Conservation (phyloP, 2,797 vertebrate genomes). For the Scolopax rusticola region DNA sequence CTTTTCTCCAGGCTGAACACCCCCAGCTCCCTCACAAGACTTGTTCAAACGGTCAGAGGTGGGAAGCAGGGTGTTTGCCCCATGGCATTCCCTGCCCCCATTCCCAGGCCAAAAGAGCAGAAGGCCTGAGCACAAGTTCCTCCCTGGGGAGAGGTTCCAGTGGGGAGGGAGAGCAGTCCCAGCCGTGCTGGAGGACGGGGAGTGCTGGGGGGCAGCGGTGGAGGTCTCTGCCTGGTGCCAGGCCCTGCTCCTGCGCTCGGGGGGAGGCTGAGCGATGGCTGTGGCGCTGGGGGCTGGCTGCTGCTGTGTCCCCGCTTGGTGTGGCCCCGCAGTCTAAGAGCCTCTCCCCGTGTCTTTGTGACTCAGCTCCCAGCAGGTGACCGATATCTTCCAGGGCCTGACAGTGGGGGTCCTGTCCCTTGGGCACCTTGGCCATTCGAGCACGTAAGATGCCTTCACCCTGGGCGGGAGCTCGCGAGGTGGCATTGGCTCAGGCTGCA, state of each 20-base stretch:
- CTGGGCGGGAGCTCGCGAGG: slow-evolving; percentile 16
- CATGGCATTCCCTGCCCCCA: not conserved
- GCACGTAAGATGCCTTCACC: slow-evolving; percentile 59
- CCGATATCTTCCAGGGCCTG: slow-evolving; percentile 62
- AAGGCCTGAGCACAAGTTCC: not conserved
- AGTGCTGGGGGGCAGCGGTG: not conserved
- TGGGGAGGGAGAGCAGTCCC: not conserved
- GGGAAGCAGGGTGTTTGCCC: accelerated
- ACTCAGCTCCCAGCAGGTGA: slow-evolving; percentile 65
- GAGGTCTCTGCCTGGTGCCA: not conserved
- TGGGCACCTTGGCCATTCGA: slow-evolving; percentile 61
- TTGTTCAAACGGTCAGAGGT: accelerated
- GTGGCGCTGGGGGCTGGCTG: not conserved
- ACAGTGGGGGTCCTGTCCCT: slow-evolving; percentile 59
- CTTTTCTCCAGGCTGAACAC: too few relatives aligned
- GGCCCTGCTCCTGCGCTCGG: not conserved
- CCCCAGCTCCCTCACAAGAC: too few relatives aligned
- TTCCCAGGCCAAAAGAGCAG: not conserved
- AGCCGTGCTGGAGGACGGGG: not conserved
- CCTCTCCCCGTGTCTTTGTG: slow-evolving; percentile 29
- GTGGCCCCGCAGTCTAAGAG: not conserved
- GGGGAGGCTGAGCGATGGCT: not conserved
- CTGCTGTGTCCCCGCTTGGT: not conserved
- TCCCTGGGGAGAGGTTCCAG: not conserved
- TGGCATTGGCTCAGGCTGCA: not conserved